Conservation (phyloP, 2,888 invertebrate species). For the Pollenia labialis region DNA sequence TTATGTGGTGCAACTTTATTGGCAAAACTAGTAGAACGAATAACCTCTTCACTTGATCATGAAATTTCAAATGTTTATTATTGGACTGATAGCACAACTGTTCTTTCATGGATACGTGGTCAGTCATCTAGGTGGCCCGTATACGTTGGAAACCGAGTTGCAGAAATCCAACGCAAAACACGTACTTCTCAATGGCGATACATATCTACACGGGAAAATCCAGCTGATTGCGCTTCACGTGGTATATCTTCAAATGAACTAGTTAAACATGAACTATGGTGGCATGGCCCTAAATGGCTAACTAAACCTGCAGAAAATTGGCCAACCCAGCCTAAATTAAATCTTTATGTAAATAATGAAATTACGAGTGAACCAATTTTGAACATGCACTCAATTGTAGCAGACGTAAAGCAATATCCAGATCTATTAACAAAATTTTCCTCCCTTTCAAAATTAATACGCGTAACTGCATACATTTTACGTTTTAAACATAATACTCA, state of each 20-base stretch:
- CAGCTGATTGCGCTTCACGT: constrained; percentile 53
- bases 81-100: constrained; percentile 52
- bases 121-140: too few species aligned
- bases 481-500: too few species aligned
- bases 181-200: constrained; percentile 26
- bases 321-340: too few species aligned
- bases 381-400: not conserved
- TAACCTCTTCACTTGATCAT: not conserved
- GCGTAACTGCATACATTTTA: too few species aligned
- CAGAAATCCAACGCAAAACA: not conserved
- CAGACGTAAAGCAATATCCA: not conserved
- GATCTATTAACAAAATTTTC: not conserved
- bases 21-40: too few species aligned
- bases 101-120: constrained; percentile 44
- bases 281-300: not conserved
- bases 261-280: too few species aligned
- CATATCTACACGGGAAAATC: not conserved
- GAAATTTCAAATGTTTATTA: constrained; percentile 14
- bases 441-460: constrained; percentile 6
- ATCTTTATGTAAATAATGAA: not conserved
- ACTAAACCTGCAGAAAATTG: too few species aligned
- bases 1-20: too few species aligned
- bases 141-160: not conserved
- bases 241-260: constrained; percentile 30
- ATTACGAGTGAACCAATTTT: not conserved